phyloP scores from a whole-genome alignment of 2,113 vertebrate genomes.

The Colossoma macropomum region DNA sequence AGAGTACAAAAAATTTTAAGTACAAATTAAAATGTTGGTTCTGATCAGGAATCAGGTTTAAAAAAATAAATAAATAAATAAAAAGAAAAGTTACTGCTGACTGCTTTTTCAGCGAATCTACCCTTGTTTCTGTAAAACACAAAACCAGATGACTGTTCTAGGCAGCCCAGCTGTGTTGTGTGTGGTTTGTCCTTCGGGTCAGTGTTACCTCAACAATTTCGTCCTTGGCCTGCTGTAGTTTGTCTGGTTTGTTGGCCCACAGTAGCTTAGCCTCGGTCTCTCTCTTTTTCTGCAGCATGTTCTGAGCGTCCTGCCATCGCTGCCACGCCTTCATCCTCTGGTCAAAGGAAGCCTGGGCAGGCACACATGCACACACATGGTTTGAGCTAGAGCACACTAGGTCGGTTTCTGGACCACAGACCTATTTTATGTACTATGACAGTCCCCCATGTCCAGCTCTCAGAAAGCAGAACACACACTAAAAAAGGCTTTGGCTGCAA shows the following conservation, averaged over 20 bases:
- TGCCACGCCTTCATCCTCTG: slow-evolving; percentile 98
- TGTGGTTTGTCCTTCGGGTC: background rate
- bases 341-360: slow-evolving; percentile 89
- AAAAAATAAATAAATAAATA: too few species aligned
- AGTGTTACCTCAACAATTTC: slow-evolving; percentile 90
- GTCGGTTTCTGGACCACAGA: background rate
- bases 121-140: background rate
- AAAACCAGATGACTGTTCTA: background rate
- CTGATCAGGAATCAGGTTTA: too few species aligned
- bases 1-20: too few species aligned
- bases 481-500: too few species aligned
- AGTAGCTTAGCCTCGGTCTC: slow-evolving; percentile 92
- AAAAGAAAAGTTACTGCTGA: too few species aligned
- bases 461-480: background rate
- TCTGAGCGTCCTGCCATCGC: slow-evolving; percentile 94
- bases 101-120: background rate
- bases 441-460: background rate
- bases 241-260: slow-evolving; percentile 98
- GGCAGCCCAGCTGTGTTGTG: background rate
- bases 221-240: slow-evolving; percentile 95
- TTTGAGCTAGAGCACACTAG: background rate
- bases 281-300: slow-evolving; percentile 92
- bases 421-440: background rate
- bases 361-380: background rate
- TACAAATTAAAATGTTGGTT: too few species aligned